Evolutionary conservation across 2,797 vertebrate genomes (phyloP), one percentile per base, ranked within the genome.

Genomic region (Poeciliopsis gracilis): DNA sequence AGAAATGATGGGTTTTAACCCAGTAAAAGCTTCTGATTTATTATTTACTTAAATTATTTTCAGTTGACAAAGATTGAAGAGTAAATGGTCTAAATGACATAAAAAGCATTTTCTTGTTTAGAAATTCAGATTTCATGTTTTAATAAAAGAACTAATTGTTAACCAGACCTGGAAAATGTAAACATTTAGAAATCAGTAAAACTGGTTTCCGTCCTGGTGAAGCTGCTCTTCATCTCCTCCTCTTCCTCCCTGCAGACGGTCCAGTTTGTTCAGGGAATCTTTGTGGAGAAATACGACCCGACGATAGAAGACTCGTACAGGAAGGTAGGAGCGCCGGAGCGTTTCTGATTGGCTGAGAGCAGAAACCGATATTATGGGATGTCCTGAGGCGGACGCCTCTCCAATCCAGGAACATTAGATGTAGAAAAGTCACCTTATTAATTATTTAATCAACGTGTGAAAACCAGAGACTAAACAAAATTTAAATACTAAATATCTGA

Each of bases 281-380:
- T 99, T 94, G 98, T 99, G 94, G 98, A 99, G 95, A 99, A 99
- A 92, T 99, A 99, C 82, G 98, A 99, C 94, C 98, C 98, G 72
- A 99, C 98, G 94, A 99, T 99, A 98, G 98, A 99, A 95, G 98
- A 99, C 92, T 99, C 98, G 81, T 99, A 99, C 93, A 97, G 98
- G 96, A 99, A 99, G 97, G 98, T 99, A 57, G 90, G 90, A 15
- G 33, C 33, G 33, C 33, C 33, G 33, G 0, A 28, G 1, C 3
- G 33, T 1, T 41, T 66, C 33, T 23, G 33, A 38, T n/a, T 67
- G 18, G 13, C 33, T 66, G 33, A 1, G 18, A 66, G 18, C 61
- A 66, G 33, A 12, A 11, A 2, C 59, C 9, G 30, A 67, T 38
- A 23, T 66, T 36, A 25, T 66, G 61, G 61, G 61, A 66, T 38